Percentiles rank a stretch among this genome's conserved stretches.
These are phyloP conservation scores for Aphaenogaster floridana DNA, from an alignment of 1,140 invertebrate genomes.

Conservation along the genomic window DNA sequence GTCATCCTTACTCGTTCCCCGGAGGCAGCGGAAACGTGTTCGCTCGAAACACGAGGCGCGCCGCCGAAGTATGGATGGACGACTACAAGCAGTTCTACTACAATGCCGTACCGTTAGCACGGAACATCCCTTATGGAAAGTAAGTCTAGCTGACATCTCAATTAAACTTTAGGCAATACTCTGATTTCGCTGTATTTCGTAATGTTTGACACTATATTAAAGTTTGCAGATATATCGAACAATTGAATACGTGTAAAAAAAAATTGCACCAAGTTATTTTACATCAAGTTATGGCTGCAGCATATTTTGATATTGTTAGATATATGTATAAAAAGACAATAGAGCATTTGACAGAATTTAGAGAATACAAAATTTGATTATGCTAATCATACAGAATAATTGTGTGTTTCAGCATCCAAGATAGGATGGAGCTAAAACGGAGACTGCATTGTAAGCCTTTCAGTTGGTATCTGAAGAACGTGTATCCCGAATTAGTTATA, in stretches of 20 bases:
- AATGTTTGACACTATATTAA: neutral
- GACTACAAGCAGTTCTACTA: conserved; percentile 98
- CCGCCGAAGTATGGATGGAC: conserved; percentile 99
- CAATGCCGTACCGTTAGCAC: conserved; percentile 94
- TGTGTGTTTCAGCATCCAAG: conserved; percentile 91
- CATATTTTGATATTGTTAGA: neutral
- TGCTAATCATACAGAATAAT: neutral
- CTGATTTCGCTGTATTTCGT: neutral
- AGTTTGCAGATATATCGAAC: neutral
- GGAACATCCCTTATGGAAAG: conserved; percentile 96
- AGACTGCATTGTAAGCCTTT: conserved; percentile 97
- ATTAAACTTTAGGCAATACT: conserved; percentile 16
- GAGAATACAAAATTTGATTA: neutral
- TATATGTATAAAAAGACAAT: neutral
- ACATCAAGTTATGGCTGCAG: neutral
- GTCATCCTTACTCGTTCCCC: conserved; percentile 98
- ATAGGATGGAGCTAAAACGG: conserved; percentile 93
- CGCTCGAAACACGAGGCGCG: conserved; percentile 94
- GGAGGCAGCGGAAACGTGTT: conserved; percentile 97
- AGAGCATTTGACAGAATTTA: neutral
- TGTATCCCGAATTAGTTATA: conserved; percentile 97
- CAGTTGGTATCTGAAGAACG: conserved; percentile 98
- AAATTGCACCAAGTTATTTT: neutral
- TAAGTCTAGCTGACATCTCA: conserved; percentile 88
- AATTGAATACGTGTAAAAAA: neutral